Conservation (phyloP, 2,797 vertebrate species). For the Neostethus bicornis region DNA sequence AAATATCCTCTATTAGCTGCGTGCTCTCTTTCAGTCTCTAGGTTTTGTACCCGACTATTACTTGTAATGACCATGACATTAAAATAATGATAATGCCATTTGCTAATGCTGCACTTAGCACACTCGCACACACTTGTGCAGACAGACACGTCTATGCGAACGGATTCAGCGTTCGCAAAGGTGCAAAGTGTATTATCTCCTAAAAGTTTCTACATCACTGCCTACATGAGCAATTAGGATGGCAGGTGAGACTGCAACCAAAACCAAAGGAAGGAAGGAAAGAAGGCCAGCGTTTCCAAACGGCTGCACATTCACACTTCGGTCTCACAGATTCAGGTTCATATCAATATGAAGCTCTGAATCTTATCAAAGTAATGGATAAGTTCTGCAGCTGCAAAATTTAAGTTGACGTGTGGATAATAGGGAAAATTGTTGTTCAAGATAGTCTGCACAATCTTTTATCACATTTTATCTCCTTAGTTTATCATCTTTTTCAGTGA, state of each 20-base stretch:
- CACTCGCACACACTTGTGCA: slow-evolving; percentile 37
- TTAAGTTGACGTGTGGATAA: not conserved
- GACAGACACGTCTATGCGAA: slow-evolving; percentile 28
- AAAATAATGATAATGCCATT: slow-evolving; percentile 77
- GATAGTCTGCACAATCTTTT: too few species aligned
- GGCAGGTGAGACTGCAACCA: not conserved
- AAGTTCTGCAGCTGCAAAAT: not conserved
- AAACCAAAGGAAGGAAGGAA: not conserved
- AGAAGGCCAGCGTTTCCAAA: not conserved
- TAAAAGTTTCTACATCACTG: slow-evolving; percentile 2
- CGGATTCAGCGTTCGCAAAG: slow-evolving; percentile 20
- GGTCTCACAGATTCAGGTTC: not conserved
- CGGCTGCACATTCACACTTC: not conserved
- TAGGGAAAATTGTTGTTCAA: not conserved
- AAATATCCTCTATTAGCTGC: slow-evolving; percentile 71
- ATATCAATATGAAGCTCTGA: not conserved
- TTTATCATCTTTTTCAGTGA: not conserved
- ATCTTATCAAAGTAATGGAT: not conserved
- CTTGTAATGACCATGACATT: slow-evolving; percentile 81
- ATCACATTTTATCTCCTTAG: too few species aligned
- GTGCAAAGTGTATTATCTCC: not conserved
- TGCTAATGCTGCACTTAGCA: slow-evolving; percentile 75
- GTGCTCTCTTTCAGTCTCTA: slow-evolving; percentile 65
- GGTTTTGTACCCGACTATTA: slow-evolving; percentile 77
- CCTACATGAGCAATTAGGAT: not conserved